phyloP scores from a whole-genome alignment of 2,113 vertebrate genomes.

The Tetraodon nigroviridis region DNA sequence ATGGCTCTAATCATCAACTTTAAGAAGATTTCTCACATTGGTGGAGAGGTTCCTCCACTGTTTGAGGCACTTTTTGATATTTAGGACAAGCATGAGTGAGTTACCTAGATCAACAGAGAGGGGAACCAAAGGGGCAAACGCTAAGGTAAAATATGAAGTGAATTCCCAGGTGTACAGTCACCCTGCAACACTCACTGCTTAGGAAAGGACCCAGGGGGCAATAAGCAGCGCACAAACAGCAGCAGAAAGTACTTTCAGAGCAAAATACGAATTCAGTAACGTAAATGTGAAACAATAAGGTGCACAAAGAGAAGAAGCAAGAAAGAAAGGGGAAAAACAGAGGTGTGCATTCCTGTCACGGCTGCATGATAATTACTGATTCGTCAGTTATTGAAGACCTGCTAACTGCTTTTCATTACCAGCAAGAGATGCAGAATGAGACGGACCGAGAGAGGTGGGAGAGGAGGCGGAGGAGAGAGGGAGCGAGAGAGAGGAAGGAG shows the following conservation, averaged over 20 bases:
- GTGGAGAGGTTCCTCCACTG: no score
- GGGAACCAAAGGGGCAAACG: no score
- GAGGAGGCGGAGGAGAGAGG: constrained; percentile 6
- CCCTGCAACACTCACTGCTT: constrained; percentile 1
- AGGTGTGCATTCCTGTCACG: constrained; percentile 77
- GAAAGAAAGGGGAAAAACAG: constrained; percentile 3
- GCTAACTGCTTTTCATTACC: constrained; percentile 79
- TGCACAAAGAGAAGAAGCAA: constrained; percentile 15
- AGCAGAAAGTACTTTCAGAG: constrained; percentile 10
- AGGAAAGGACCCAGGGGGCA: constrained; percentile 2
- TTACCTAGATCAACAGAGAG: no score
- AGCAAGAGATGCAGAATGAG: constrained; percentile 75
- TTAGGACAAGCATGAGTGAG: no score
- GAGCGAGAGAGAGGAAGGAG: constrained; percentile 21
- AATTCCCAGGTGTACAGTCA: neutral
- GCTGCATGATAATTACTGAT: constrained; percentile 78
- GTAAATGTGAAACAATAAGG: constrained; percentile 44
- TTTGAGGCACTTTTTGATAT: no score
- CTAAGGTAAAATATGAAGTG: no score
- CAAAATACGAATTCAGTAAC: constrained; percentile 20
- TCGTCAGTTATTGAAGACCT: constrained; percentile 80
- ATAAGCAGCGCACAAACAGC: constrained; percentile 20
- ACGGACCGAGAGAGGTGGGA: constrained; percentile 31
- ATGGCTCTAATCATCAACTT: no score
- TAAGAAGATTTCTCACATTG: no score